phyloP scores from a whole-genome alignment of 2,888 invertebrate genomes.

The Drosophila tanythrix region DNA sequence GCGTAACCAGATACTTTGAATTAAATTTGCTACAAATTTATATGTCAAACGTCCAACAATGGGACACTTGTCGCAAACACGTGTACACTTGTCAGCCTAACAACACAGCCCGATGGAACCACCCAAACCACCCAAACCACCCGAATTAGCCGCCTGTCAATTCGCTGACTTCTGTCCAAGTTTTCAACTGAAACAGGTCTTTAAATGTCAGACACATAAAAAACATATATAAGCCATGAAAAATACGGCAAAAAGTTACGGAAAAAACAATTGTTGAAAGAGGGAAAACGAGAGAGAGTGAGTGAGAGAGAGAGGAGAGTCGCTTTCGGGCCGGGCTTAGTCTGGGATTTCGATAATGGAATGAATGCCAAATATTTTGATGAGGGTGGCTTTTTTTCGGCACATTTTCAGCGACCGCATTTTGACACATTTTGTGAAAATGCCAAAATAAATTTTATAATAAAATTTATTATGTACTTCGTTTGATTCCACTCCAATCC shows the following conservation, averaged over 20 bases:
- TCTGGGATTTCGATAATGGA: constrained; percentile 80
- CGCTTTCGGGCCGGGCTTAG: constrained; percentile 55
- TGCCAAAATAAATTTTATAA: constrained; percentile 76
- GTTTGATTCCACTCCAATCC: constrained; percentile 35
- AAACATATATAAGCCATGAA: constrained; percentile 34
- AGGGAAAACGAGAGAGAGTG: neutral
- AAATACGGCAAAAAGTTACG: constrained; percentile 28
- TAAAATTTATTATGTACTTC: constrained; percentile 79
- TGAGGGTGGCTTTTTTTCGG: constrained; percentile 62
- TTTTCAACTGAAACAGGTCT: constrained; percentile 51
- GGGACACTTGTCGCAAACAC: constrained; percentile 79
- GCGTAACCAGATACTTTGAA: constrained; percentile 83
- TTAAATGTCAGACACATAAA: constrained; percentile 49
- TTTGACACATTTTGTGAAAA: constrained; percentile 73
- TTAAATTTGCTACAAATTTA: constrained; percentile 73
- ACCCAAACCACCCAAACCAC: constrained; percentile 15
- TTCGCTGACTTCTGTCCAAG: constrained; percentile 56
- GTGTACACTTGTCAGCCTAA: constrained; percentile 81
- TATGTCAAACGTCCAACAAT: constrained; percentile 70
- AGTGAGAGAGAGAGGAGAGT: neutral
- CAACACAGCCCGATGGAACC: constrained; percentile 47
- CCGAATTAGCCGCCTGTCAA: constrained; percentile 49
- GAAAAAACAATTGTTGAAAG: constrained; percentile 26
- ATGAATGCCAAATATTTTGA: constrained; percentile 82
- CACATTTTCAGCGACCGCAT: constrained; percentile 65